Base-by-base conservation (phyloP, 2,797 vertebrate genomes). In the Sebastiscus albofasciatus region DNA sequence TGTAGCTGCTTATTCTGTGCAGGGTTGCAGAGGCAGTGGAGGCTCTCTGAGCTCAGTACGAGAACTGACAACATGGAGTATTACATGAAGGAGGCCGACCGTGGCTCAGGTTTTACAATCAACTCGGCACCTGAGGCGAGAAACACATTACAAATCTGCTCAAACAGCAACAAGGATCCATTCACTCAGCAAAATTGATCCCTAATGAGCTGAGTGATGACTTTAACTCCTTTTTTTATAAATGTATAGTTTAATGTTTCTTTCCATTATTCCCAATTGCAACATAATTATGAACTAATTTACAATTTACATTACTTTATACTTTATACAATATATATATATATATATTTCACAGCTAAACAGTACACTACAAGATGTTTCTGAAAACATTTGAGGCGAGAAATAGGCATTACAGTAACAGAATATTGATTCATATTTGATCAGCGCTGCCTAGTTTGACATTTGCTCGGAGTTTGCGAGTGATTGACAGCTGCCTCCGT, bases 141-240 rank as follows among this genome's bases (percentile, higher is more conserved):
- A 82, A 84, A 82, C 73, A 42, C 85, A 86, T 87, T 26, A 79
- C 67, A 86, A 85, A 81, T 79, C 77, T 79, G 86, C 83, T 79
- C 60, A 60, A 77, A 66, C 77, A 76, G 78, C 72, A 6, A 69
- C 71, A 27, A 73, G 31, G 75, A 87, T 85, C 49, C 61, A 65
- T 87, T 83, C 56, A 65, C 64, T 84, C 82, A 82, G 79, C 75
- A 66, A 60, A 83, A 82, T 64, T 66, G 26, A 80, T 72, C 56
- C 11, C 69, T 76, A 77, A 87, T 82, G 77, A 81, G 72, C 58
- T 27, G 64, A 73, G 81, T n/a, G n/a, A 75, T 78, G 70, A 75
- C 14, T 86, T 81, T 59, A 49, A 73, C n/a, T 22, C 24, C 24
- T 52, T 49, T 58, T 7, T 75, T 75, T 2, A 4, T 31, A 33